These are phyloP conservation scores for Thermophis baileyi DNA, from an alignment of 2,113 vertebrate genomes.

Conservation along the genomic window DNA sequence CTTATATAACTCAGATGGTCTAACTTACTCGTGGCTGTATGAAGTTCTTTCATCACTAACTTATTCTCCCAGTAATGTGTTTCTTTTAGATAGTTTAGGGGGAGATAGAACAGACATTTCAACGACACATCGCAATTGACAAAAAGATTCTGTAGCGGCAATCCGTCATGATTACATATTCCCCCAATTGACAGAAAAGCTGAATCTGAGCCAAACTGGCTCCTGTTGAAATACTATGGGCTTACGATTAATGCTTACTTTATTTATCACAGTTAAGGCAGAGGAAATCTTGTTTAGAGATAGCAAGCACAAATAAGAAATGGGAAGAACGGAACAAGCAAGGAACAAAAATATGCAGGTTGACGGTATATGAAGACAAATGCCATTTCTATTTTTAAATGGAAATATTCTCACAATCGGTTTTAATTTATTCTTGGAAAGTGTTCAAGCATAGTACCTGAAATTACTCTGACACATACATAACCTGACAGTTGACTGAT, in stretches of 20 bases:
- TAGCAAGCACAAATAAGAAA: conserved; percentile 17
- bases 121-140: conserved; percentile 46
- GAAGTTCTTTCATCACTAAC: conserved; percentile 47
- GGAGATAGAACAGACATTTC: conserved; percentile 48
- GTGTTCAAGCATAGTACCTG: neutral
- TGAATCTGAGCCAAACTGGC: conserved; percentile 61
- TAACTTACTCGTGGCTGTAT: conserved; percentile 18
- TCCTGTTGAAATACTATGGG: conserved; percentile 52
- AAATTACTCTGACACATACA: neutral
- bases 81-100: neutral
- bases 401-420: neutral
- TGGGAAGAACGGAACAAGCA: neutral
- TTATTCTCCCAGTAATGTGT: conserved; percentile 21
- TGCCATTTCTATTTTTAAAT: neutral
- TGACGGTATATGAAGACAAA: neutral
- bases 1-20: conserved; percentile 15
- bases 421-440: neutral
- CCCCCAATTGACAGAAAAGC: conserved; percentile 48
- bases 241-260: conserved; percentile 55
- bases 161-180: conserved; percentile 64
- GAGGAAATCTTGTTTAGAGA: conserved; percentile 51
- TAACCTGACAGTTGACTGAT: neutral
- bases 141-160: conserved; percentile 63
- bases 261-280: conserved; percentile 61
- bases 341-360: neutral